A percentile compares a stretch with the other conserved stretches of the same genome.
These are phyloP conservation scores for Epiblema foenella DNA, from an alignment of 2,888 invertebrate genomes.

Conservation along the genomic window DNA sequence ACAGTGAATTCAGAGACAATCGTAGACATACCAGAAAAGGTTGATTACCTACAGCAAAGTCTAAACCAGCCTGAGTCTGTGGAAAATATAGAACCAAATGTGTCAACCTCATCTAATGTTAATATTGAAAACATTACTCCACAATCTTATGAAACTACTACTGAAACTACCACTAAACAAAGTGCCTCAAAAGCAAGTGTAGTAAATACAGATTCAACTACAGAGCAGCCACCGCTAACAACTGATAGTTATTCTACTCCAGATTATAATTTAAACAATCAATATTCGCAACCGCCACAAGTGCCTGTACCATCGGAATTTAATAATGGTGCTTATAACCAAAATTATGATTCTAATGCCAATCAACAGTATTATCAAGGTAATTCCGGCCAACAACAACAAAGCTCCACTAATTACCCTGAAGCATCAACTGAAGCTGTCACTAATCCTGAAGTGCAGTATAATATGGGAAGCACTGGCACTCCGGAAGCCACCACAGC, in stretches of 20 bases:
- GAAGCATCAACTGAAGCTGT: conserved; percentile 17
- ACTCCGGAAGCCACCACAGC: conserved; percentile 20
- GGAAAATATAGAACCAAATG: conserved; percentile 59
- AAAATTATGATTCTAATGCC: conserved; percentile 31
- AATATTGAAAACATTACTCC: conserved; percentile 49
- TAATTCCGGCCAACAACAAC: conserved; percentile 25
- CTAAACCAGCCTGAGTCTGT: conserved; percentile 51
- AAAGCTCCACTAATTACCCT: conserved; percentile 12
- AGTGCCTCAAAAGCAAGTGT: conserved; percentile 23
- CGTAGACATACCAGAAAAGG: conserved; percentile 56
- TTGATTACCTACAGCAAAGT: conserved; percentile 53
- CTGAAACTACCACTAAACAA: conserved; percentile 23
- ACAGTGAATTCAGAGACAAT: conserved; percentile 44
- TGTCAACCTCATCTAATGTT: conserved; percentile 50
- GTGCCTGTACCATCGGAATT: conserved; percentile 39
- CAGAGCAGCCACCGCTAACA: conserved; percentile 45
- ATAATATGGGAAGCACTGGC: conserved; percentile 1
- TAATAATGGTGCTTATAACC: conserved; percentile 45
- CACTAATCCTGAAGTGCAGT: conserved; percentile 7
- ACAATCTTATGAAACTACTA: conserved; percentile 44
- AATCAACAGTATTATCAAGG: conserved; percentile 32
- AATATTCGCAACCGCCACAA: conserved; percentile 35
- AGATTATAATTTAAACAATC: conserved; percentile 29
- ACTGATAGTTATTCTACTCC: conserved; percentile 31
- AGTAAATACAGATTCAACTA: conserved; percentile 50